Conservation (phyloP, 2,113 vertebrate species). For the Chroicocephalus ridibundus region DNA sequence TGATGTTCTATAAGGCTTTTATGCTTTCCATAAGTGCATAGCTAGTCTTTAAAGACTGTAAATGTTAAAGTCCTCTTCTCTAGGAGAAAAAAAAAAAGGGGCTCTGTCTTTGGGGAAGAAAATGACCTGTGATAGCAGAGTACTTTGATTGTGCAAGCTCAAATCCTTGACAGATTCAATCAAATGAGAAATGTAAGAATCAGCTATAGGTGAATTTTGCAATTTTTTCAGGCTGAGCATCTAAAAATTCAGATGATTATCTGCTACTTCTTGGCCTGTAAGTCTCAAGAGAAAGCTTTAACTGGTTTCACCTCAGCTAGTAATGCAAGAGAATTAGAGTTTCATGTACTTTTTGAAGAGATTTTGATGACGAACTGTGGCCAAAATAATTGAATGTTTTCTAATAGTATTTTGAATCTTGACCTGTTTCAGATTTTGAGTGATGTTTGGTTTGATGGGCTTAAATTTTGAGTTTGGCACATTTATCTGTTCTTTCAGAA, state of each 20-base stretch:
- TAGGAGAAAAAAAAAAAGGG: not conserved
- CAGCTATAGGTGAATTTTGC: not conserved
- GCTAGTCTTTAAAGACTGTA: not conserved
- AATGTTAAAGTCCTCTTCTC: slow-evolving; percentile 5
- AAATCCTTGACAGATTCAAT: slow-evolving; percentile 12
- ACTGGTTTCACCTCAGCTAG: not conserved
- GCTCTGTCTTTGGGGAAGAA: not conserved
- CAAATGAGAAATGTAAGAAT: not conserved
- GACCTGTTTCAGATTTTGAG: not conserved
- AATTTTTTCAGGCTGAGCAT: not conserved
- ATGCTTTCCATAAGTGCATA: not conserved
- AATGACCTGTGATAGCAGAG: slow-evolving; percentile 22
- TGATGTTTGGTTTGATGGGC: not conserved
- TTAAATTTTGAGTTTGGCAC: not conserved
- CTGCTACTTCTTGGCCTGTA: not conserved
- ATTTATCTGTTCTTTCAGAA: not conserved
- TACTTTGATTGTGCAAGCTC: slow-evolving; percentile 16
- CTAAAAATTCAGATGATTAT: not conserved
- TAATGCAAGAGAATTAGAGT: not conserved
- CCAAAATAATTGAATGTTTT: not conserved
- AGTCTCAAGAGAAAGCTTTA: not conserved
- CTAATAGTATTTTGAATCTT: not conserved
- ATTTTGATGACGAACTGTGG: not conserved
- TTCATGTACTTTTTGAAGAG: not conserved
- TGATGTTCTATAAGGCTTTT: not conserved